A percentile compares a stretch with the other conserved stretches of the same genome.
Evolutionary conservation across 2,888 invertebrate species (phyloP).

Genomic region (Dusona sp.): DNA sequence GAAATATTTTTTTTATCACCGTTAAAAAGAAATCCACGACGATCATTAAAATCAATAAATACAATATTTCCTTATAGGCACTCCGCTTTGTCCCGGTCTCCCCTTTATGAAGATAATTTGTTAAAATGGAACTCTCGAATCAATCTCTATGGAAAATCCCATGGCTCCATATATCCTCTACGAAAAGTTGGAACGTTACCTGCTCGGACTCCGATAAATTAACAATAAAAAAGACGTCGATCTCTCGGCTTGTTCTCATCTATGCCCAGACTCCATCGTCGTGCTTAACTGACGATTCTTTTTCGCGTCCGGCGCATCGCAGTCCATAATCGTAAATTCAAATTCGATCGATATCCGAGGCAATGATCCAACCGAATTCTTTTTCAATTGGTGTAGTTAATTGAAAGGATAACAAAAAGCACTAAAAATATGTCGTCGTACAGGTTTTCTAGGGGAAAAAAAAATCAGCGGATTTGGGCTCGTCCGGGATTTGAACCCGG

Average conservation of each 20-base stretch:
- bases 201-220: neutral
- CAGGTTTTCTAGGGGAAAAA: neutral
- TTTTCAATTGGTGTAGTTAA: neutral
- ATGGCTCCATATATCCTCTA: neutral
- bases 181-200: neutral
- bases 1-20: too few relatives aligned
- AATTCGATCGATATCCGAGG: neutral
- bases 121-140: neutral
- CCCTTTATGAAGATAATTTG: neutral
- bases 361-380: neutral
- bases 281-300: too few relatives aligned
- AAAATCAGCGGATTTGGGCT: conserved; percentile 78
- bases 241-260: too few relatives aligned
- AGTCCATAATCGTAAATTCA: too few relatives aligned
- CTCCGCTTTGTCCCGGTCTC: too few relatives aligned
- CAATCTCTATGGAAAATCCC: neutral
- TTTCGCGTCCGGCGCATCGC: too few relatives aligned
- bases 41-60: neutral
- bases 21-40: neutral
- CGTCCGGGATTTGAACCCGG: conserved; percentile 87
- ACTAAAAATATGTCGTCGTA: neutral
- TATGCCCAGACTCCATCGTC: too few relatives aligned
- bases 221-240: too few relatives aligned
- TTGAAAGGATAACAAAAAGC: neutral
- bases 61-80: neutral